phyloP scores from a whole-genome alignment of 2,797 vertebrate species.

The Enteromius fasciolatus region DNA sequence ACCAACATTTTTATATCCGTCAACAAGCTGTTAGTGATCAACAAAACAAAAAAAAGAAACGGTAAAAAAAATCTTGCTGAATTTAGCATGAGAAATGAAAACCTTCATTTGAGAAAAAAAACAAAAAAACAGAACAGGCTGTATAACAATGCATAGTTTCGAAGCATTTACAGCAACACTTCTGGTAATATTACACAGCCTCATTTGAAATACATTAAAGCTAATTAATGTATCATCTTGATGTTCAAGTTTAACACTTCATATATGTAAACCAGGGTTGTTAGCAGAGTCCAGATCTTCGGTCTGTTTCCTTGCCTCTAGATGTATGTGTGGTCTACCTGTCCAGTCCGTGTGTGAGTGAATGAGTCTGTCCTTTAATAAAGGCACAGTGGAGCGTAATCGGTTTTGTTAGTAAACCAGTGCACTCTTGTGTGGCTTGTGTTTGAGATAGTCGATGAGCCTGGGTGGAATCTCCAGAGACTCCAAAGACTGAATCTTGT shows the following conservation, averaged over 20 bases:
- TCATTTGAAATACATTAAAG: background rate
- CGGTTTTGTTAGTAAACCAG: constrained; percentile 22
- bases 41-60: background rate
- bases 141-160: background rate
- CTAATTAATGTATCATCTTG: background rate
- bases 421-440: constrained; percentile 65
- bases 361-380: constrained; percentile 4
- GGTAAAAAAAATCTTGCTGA: background rate
- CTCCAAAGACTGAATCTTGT: constrained; percentile 69
- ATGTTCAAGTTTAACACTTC: constrained; percentile 9
- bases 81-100: constrained; percentile 1
- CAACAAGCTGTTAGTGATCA: background rate
- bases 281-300: background rate
- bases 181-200: background rate
- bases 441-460: constrained; percentile 82
- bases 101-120: background rate
- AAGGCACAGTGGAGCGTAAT: constrained; percentile 44
- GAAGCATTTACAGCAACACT: constrained; percentile 19
- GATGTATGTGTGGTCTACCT: background rate
- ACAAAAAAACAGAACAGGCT: background rate
- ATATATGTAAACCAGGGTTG: constrained; percentile 5
- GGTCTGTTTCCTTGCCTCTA: background rate
- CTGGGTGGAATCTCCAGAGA: constrained; percentile 82
- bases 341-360: background rate
- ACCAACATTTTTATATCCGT: background rate